phyloP scores from a whole-genome alignment of 1,140 invertebrate genomes.

The Sycophaga agraensis region DNA sequence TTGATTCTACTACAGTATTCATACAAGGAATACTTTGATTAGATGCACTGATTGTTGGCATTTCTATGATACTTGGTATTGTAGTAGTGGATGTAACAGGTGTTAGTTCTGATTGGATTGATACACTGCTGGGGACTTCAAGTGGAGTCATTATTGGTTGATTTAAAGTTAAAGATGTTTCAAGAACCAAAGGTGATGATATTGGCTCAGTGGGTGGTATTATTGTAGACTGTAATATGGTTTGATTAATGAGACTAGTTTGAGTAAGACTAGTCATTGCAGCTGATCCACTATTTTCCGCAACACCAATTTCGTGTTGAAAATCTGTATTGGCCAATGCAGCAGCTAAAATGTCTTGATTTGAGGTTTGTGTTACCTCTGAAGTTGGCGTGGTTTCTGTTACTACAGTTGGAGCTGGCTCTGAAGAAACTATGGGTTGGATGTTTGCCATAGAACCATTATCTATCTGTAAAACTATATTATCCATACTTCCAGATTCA shows the following conservation, averaged over 20 bases:
- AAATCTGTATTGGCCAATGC: slow-evolving; percentile 76
- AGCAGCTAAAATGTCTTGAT: slow-evolving; percentile 73
- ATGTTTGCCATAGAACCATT: slow-evolving; percentile 43
- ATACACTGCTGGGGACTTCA: slow-evolving; percentile 67
- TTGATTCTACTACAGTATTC: slow-evolving; percentile 40
- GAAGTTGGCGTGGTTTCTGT: slow-evolving; percentile 38
- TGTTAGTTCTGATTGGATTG: slow-evolving; percentile 48
- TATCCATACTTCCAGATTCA: slow-evolving; percentile 47
- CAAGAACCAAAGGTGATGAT: slow-evolving; percentile 61
- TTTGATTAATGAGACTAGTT: slow-evolving; percentile 50
- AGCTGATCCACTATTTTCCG: slow-evolving; percentile 42
- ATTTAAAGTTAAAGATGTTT: slow-evolving; percentile 72
- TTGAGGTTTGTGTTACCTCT: slow-evolving; percentile 50
- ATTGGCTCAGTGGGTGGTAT: slow-evolving; percentile 52
- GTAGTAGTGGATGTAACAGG: slow-evolving; percentile 44
- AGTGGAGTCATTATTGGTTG: slow-evolving; percentile 80
- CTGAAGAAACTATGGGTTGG: slow-evolving; percentile 27
- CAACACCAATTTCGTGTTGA: slow-evolving; percentile 60
- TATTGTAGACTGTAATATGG: slow-evolving; percentile 51
- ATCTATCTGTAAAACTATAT: slow-evolving; percentile 56
- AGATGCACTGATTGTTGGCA: slow-evolving; percentile 70
- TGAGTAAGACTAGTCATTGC: slow-evolving; percentile 44
- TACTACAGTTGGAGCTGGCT: slow-evolving; percentile 33
- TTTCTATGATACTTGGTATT: slow-evolving; percentile 63
- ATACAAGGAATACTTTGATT: slow-evolving; percentile 66